These are phyloP conservation scores for Sprattus sprattus DNA, from an alignment of 2,113 vertebrate genomes.

Conservation along the genomic window DNA sequence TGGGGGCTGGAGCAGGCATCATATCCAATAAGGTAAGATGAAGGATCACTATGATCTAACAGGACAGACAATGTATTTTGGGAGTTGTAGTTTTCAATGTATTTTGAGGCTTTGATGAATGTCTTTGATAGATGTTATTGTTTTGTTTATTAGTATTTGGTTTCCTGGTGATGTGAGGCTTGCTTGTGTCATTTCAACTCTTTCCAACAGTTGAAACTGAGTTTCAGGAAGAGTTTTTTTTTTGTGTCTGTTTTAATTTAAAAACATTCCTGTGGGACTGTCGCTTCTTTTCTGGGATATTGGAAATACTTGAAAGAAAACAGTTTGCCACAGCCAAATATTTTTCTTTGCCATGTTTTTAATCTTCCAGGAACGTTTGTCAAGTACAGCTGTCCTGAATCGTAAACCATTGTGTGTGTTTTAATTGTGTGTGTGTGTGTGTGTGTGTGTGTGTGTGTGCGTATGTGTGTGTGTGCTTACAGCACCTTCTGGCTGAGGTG, in stretches of 20 bases:
- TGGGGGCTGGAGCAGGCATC: conserved; percentile 82
- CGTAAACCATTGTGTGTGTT: neutral
- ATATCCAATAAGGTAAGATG: conserved; percentile 84
- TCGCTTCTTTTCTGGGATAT: neutral
- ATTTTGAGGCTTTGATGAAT: neutral
- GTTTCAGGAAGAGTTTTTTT: too few species aligned
- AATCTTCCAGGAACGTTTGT: neutral
- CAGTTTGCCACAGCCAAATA: neutral
- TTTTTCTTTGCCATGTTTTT: neutral
- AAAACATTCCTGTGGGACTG: neutral
- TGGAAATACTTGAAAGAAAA: neutral
- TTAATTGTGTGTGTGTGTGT: neutral
- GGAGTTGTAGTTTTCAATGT: neutral
- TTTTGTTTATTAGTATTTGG: too few species aligned
- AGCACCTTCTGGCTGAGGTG: conserved; percentile 91
- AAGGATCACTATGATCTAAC: neutral
- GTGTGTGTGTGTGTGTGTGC: conserved; percentile 36
- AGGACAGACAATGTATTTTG: neutral
- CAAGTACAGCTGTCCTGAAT: neutral
- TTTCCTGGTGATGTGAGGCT: too few species aligned
- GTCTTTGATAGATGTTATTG: neutral
- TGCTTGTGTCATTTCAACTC: too few species aligned
- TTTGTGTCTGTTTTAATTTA: neutral
- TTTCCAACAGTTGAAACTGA: too few species aligned
- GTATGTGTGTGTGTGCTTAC: conserved; percentile 55